phyloP scores from a whole-genome alignment of 2,797 vertebrate genomes.

The Valencia hispanica region DNA sequence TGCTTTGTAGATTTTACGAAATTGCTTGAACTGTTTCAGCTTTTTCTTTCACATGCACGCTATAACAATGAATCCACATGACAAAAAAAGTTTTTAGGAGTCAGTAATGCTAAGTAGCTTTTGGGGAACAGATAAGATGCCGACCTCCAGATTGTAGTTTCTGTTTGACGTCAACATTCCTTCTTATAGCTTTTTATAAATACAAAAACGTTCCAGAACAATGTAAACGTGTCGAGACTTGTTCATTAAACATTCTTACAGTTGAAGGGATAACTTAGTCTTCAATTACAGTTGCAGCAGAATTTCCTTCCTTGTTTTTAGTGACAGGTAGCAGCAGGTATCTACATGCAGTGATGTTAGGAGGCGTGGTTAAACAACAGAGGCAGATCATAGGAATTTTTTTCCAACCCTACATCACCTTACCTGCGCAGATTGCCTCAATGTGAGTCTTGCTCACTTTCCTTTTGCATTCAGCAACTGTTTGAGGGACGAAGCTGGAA shows the following conservation, averaged over 20 bases:
- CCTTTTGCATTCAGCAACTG: slow-evolving; percentile 8
- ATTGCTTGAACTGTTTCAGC: not conserved
- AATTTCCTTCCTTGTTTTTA: slow-evolving; percentile 42
- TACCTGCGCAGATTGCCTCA: slow-evolving; percentile 27
- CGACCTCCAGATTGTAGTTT: not conserved
- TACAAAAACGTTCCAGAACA: not conserved
- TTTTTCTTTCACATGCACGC: slow-evolving; percentile 6
- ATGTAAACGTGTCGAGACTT: slow-evolving; percentile 2
- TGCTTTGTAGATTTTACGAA: slow-evolving; percentile 31
- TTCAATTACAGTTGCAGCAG: slow-evolving; percentile 21
- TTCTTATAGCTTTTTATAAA: not conserved
- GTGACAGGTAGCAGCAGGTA: slow-evolving; percentile 48
- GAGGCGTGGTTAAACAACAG: slow-evolving; percentile 58
- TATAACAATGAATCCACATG: not conserved
- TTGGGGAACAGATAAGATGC: not conserved
- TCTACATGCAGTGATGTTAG: slow-evolving; percentile 48
- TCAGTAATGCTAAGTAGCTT: not conserved
- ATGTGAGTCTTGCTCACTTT: slow-evolving; percentile 11
- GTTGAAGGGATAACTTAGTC: slow-evolving; percentile 21
- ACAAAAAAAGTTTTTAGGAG: not conserved
- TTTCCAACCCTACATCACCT: slow-evolving; percentile 64
- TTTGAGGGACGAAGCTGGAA: not conserved
- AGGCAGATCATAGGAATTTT: slow-evolving; percentile 66
- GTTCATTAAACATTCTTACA: slow-evolving; percentile 25
- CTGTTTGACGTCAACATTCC: not conserved